Evolutionary conservation across 2,113 vertebrate genomes (phyloP), one percentile per base, ranked within the genome.

Genomic region (Microtus oregoni): DNA sequence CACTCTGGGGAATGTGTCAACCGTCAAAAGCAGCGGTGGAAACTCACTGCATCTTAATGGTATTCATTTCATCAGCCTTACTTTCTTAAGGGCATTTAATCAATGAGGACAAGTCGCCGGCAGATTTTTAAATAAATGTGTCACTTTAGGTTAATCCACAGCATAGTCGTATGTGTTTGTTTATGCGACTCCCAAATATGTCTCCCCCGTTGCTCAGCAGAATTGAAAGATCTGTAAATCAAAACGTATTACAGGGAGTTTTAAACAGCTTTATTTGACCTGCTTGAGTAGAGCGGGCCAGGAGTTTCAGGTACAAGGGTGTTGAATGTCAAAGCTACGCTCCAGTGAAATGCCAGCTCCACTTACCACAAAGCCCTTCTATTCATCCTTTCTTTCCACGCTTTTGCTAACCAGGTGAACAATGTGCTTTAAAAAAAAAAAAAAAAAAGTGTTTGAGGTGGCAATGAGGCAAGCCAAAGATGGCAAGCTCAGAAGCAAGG

Each of bases 61-160:
- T 94, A 98, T 98, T 97, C 98, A 91, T 98, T 98, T 98, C 98
- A 98, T 98, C 98, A 98, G 98, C 96, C 97, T 98, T 97, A 98
- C 98, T 98, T 98, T 99, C 98, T 99, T 99, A 98, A 98, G 98
- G 98, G 98, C 98, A 99, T 98, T 99, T 99, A 99, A 99, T 99
- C 98, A 98, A 98, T 99, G 98, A 98, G 98, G 98, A 99, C 98
- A 99, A 98, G 98, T 97, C 98, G 97, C 98, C 98, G 98, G 98
- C 98, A 99, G 98, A 98, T 98, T 99, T 99, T 98, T 98, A 99
- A 99, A 99, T 99, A 99, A 98, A 99, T 98, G 97, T 98, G 98
- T 98, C 98, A 98, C 98, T 99, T 98, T 98, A 98, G 98, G 97
- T 98, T 98, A 99, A 99, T 98, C 98, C 14, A 61, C 98, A 98